phyloP scores from a whole-genome alignment of 1,140 invertebrate species.

The Mycetomoellerius zeteki region DNA sequence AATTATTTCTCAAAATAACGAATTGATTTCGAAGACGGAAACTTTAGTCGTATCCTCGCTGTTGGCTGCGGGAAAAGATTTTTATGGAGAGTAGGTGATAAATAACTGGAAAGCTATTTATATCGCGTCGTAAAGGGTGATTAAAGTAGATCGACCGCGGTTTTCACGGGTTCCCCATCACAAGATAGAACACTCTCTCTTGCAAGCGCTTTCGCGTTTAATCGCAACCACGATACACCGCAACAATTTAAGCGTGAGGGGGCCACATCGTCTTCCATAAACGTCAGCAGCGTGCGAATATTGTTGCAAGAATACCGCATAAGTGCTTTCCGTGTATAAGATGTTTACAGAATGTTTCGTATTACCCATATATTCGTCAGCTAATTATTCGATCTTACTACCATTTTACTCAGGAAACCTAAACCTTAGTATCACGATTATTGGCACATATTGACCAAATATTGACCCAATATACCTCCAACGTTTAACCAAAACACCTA shows the following conservation, averaged over 20 bases:
- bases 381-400: neutral
- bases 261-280: constrained; percentile 12
- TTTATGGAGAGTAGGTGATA: constrained; percentile 45
- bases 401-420: neutral
- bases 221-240: neutral
- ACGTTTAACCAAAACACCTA: no score
- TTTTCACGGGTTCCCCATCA: constrained; percentile 42
- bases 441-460: no score
- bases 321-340: neutral
- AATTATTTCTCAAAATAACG: constrained; percentile 8
- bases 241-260: neutral
- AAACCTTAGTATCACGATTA: no score
- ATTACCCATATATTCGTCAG: neutral
- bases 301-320: constrained; percentile 31
- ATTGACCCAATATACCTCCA: no score
- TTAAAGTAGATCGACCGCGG: constrained; percentile 63
- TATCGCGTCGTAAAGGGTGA: constrained; percentile 57
- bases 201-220: neutral
- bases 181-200: constrained; percentile 34
- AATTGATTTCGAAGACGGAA: neutral
- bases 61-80: neutral
- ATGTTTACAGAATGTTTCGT: neutral
- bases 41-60: neutral
- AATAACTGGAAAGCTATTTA: constrained; percentile 63
- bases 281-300: constrained; percentile 49